phyloP scores from a whole-genome alignment of 2,797 vertebrate species.

The Syncerus caffer region DNA sequence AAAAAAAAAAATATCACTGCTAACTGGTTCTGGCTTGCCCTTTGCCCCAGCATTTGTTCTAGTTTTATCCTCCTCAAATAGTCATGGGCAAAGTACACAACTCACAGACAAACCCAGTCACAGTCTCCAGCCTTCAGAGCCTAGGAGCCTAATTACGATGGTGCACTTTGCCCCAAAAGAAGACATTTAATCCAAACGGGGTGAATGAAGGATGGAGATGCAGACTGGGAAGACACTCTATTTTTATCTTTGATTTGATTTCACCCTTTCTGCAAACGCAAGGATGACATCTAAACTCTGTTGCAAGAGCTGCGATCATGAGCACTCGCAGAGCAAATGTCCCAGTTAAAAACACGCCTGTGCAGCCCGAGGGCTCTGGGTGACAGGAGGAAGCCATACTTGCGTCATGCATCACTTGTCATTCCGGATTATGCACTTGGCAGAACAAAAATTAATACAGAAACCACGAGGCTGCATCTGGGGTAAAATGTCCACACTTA shows the following conservation, averaged over 20 bases:
- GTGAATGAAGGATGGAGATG: not conserved
- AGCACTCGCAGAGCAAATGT: not conserved
- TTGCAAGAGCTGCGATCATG: not conserved
- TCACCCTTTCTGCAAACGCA: not conserved
- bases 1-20: not conserved
- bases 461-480: not conserved
- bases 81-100: not conserved
- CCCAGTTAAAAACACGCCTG: not conserved
- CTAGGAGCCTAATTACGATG: not conserved
- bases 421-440: not conserved
- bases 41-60: not conserved
- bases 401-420: not conserved
- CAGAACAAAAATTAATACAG: not conserved
- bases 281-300: not conserved
- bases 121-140: not conserved
- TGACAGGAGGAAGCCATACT: not conserved
- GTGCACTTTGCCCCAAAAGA: not conserved
- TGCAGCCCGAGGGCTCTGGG: not conserved
- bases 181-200: not conserved
- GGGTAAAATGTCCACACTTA: not conserved
- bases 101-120: not conserved
- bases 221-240: not conserved
- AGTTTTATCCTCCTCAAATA: not conserved
- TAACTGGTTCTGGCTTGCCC: not conserved
- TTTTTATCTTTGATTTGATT: not conserved